Base-by-base conservation (phyloP, 2,797 vertebrate species). In the Urocyon cinereoargenteus region DNA sequence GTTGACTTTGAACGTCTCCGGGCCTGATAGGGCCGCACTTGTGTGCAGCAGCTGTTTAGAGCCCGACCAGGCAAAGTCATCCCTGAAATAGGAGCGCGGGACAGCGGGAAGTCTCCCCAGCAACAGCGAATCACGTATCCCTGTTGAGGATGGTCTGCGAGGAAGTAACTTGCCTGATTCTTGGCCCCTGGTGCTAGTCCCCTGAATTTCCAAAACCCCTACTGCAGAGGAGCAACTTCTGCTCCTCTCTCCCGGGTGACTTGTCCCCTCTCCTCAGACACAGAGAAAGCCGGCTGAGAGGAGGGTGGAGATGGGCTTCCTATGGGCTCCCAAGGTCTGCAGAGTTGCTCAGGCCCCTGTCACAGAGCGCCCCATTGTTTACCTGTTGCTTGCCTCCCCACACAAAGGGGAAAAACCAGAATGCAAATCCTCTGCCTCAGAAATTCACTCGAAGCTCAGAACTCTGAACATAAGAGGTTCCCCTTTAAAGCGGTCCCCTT, bases 361-460 rank as follows among this genome's bases (percentile, higher is more conserved):
- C 78, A 95, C 87, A 34, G 61, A 94, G 81, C 19, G 31, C 84
- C 86, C 28, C 40, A 3, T 75, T 64, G 78, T 72, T 40, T 31
- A 82, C 77, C 88, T 97, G 61, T 94, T 89, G 88, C 79, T 85
- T 78, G 7, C 26, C 86, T 96, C 53, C 24, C 31, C 40, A 31
- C 21, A 70, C 64, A 36, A 83, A 84, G 22, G 40, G 73, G 81
- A 15, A 72, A 94, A 92, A 4, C 77, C 53, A 55, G 79, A 89
- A 87, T 73, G 70, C 40, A 95, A 91, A 97, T 81, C 66, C 12
- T 62, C 55, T 53, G 96, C 70, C 91, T 96, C 57, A 78, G 86
- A 96, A 86, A 91, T 66, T 79, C 70, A 68, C 93, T 61, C n/a
- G 49, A 21, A 94, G 77, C 81, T 94, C 81, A 94, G 91, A 98